Conservation (phyloP, 35 echinoderm and acorn worm genomes). For the Antedon bifida region DNA sequence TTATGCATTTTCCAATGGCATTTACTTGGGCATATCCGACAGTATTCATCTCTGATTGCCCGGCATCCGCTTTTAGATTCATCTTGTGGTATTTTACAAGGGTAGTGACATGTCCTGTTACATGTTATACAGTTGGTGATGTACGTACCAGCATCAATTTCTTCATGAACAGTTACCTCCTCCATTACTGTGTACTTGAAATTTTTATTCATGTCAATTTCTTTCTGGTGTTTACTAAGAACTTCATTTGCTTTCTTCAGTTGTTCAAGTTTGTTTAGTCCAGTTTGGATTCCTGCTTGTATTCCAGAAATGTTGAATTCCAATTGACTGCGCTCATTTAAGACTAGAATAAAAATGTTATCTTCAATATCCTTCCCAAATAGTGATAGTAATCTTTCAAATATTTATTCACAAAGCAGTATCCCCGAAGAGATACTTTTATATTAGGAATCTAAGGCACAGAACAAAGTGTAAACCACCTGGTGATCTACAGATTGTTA, state of each 20-base stretch:
- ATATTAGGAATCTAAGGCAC: too few species aligned
- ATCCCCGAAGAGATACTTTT: too few species aligned
- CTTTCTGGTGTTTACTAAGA: slow-evolving; percentile 17
- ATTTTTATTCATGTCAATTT: slow-evolving; percentile 31
- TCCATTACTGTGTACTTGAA: slow-evolving; percentile 26
- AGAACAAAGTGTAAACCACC: too few species aligned
- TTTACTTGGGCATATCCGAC: slow-evolving; percentile 23
- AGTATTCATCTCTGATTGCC: slow-evolving; percentile 7
- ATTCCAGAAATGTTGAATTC: slow-evolving; percentile 17
- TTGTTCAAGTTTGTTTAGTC: slow-evolving; percentile 33
- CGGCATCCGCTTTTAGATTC: not conserved
- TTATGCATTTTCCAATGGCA: slow-evolving; percentile 45
- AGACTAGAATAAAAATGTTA: slow-evolving; percentile 39
- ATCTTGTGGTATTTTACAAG: slow-evolving; percentile 19
- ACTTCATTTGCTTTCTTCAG: slow-evolving; percentile 16
- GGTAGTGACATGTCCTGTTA: slow-evolving; percentile 29
- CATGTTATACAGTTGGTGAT: slow-evolving; percentile 29
- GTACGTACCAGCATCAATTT: not conserved
- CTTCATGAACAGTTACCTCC: not conserved
- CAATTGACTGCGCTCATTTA: slow-evolving; percentile 28
- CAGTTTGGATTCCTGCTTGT: slow-evolving; percentile 20
- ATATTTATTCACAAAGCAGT: too few species aligned
- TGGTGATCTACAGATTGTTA: too few species aligned
- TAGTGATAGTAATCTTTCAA: slow-evolving; percentile 17
- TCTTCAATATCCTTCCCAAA: slow-evolving; percentile 43